Conservation (phyloP, 2,797 vertebrate genomes). For the Melanotaenia maccullochi region DNA sequence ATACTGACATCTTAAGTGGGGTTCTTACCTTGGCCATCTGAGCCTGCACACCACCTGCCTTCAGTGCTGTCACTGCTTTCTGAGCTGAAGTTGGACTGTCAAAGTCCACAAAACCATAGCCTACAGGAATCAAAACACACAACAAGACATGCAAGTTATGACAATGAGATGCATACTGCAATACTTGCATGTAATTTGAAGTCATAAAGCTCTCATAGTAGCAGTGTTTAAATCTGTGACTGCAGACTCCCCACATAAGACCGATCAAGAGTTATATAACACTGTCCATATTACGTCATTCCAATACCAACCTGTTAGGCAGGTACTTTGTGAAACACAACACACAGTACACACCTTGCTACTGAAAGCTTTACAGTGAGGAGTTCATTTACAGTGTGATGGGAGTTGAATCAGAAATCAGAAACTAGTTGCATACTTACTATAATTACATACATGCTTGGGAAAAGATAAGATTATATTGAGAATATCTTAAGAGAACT, state of each 20-base stretch:
- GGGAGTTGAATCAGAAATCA: neutral
- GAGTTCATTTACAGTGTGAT: conserved; percentile 3
- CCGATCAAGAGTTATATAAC: conserved; percentile 57
- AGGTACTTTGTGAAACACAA: conserved; percentile 3
- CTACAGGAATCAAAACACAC: conserved; percentile 68
- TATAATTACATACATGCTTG: neutral
- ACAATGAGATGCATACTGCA: conserved; percentile 29
- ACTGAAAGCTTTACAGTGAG: neutral
- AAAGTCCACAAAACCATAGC: conserved; percentile 93
- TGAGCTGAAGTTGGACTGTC: conserved; percentile 90
- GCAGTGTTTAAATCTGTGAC: neutral
- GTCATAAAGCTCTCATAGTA: neutral
- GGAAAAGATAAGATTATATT: neutral
- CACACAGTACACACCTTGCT: conserved; percentile 10
- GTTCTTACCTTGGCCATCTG: conserved; percentile 92
- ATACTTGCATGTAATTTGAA: conserved; percentile 16
- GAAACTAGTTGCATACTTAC: neutral
- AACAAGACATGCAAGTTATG: conserved; percentile 22
- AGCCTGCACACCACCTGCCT: conserved; percentile 89
- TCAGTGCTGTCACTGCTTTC: conserved; percentile 89
- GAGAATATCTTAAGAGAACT: neutral
- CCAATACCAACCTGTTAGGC: conserved; percentile 31
- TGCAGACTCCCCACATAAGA: conserved; percentile 10
- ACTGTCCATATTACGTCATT: conserved; percentile 38
- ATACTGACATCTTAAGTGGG: neutral